Evolutionary conservation across 2,797 vertebrate species (phyloP).

Genomic region (Leuciscus waleckii): DNA sequence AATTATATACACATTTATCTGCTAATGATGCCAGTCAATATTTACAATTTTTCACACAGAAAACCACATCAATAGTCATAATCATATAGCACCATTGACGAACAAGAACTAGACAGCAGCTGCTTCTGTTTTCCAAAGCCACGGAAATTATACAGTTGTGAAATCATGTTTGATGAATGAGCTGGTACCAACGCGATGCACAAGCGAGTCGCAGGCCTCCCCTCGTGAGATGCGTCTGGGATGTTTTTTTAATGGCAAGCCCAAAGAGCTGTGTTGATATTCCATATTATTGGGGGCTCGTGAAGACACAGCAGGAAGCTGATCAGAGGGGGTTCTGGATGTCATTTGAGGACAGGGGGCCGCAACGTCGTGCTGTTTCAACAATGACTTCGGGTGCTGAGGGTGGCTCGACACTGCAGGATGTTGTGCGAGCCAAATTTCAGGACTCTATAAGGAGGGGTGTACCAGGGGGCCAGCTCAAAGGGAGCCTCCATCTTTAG

Average conservation of each 20-base stretch:
- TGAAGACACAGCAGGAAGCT: conserved; percentile 13
- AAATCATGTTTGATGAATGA: conserved; percentile 50
- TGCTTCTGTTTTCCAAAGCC: conserved; percentile 55
- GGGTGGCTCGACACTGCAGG: conserved; percentile 42
- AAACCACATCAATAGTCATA: conserved; percentile 42
- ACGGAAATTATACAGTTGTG: conserved; percentile 28
- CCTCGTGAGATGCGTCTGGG: conserved; percentile 12
- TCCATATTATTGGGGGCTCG: background rate
- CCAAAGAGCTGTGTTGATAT: conserved; percentile 31
- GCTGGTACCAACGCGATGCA: conserved; percentile 12
- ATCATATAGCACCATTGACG: conserved; percentile 33
- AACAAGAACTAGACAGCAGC: conserved; percentile 58
- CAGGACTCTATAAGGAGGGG: conserved; percentile 45
- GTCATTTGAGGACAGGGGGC: conserved; percentile 39
- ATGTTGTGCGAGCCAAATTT: conserved; percentile 52
- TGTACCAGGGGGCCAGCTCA: conserved; percentile 5
- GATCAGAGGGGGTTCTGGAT: conserved; percentile 32
- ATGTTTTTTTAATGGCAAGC: conserved; percentile 40
- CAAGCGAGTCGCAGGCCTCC: background rate
- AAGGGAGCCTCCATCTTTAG: conserved; percentile 28
- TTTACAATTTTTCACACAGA: conserved; percentile 24
- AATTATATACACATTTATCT: conserved; percentile 46
- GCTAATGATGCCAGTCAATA: conserved; percentile 34
- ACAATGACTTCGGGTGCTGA: conserved; percentile 45
- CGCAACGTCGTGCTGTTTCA: conserved; percentile 43